Evolutionary conservation across 2,797 vertebrate species (phyloP).

Genomic region (Periophthalmus magnuspinnatus): DNA sequence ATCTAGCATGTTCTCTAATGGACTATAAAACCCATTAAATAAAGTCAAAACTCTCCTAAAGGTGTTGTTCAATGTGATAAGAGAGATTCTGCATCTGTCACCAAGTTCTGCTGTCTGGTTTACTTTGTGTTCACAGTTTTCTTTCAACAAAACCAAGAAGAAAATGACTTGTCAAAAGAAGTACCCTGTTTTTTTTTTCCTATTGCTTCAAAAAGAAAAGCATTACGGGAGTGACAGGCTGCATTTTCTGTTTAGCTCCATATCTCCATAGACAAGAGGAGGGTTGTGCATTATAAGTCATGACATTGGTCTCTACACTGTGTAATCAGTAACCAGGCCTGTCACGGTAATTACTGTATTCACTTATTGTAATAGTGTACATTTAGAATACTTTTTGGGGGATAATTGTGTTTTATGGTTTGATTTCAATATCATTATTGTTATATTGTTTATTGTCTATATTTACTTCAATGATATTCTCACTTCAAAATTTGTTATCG

Average conservation of each 20-base stretch:
- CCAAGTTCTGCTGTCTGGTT: constrained; percentile 4
- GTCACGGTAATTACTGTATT: no score
- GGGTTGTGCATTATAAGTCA: neutral
- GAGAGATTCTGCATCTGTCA: constrained; percentile 31
- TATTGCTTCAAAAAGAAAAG: constrained; percentile 1
- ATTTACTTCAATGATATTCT: no score
- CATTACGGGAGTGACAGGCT: constrained; percentile 12
- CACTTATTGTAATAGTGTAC: no score
- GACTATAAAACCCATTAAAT: constrained; percentile 47
- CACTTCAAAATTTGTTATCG: no score
- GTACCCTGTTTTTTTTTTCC: constrained; percentile 4
- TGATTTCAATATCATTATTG: no score
- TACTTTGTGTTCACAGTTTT: constrained; percentile 24
- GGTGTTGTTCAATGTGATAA: constrained; percentile 39
- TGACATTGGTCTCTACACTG: constrained; percentile 3
- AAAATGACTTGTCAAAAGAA: constrained; percentile 19
- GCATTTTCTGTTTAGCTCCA: neutral
- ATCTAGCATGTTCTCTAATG: constrained; percentile 33
- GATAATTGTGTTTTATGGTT: no score
- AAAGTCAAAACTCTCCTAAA: constrained; percentile 31
- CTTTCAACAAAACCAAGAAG: constrained; percentile 27
- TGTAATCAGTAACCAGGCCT: neutral
- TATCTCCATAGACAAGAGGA: constrained; percentile 8
- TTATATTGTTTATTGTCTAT: no score
- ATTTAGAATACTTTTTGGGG: no score